phyloP scores from a whole-genome alignment of 2,888 invertebrate species.

The Cantharis rustica region DNA sequence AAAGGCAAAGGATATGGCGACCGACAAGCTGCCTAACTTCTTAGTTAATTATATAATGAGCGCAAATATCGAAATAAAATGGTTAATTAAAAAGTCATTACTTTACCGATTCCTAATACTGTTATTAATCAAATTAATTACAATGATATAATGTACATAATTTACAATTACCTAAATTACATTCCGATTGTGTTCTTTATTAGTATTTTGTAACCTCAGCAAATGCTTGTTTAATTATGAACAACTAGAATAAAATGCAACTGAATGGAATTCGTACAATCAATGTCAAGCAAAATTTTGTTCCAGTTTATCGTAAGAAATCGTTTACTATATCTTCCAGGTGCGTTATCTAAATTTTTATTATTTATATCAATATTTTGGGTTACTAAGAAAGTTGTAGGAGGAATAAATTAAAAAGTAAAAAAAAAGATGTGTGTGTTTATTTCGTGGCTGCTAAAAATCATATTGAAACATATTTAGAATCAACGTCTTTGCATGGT shows the following conservation, averaged over 20 bases:
- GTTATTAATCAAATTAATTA: not conserved
- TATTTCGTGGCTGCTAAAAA: not conserved
- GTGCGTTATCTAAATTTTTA: not conserved
- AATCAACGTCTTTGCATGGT: constrained; percentile 11
- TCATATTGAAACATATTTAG: constrained; percentile 6
- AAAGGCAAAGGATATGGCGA: too few relatives aligned
- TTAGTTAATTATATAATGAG: not conserved
- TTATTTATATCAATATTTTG: too few relatives aligned
- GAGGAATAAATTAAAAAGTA: not conserved
- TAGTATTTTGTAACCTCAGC: not conserved
- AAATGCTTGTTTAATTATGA: not conserved
- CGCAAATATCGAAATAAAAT: not conserved
- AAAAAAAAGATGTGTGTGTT: too few relatives aligned
- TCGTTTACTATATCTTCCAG: not conserved
- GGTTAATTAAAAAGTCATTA: not conserved
- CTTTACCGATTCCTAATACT: not conserved
- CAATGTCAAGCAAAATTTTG: not conserved
- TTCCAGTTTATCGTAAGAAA: not conserved
- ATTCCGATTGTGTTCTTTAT: not conserved
- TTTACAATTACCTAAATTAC: not conserved
- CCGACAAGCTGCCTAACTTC: too few relatives aligned
- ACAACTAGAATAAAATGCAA: not conserved
- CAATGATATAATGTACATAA: not conserved
- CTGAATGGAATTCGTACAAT: not conserved
- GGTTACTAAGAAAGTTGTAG: not conserved